Evolutionary conservation across 2,797 vertebrate species (phyloP), one percentile per base, ranked within the genome.

Genomic region (Avahi laniger): DNA sequence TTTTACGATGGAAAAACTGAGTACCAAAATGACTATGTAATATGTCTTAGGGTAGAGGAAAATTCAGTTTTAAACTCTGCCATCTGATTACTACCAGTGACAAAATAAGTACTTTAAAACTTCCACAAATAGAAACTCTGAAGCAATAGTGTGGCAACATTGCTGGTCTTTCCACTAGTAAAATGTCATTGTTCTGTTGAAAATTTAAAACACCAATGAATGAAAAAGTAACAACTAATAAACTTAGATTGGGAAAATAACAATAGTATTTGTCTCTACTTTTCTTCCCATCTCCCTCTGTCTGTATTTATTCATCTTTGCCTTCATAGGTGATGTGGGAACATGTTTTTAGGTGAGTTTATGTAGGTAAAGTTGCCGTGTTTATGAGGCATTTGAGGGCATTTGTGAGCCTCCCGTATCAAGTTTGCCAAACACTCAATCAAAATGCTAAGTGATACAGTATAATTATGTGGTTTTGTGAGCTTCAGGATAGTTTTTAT

Each of bases 391-490:
- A n/a, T 82, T 91, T 59, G 30, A 69, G 28, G 72, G 33, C 14
- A 85, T 81, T 90, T 86, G 54, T 80, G 78, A 59, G 65, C 61
- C 46, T 93, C 78, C 14, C 14, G 33, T 88, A 54, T 92, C 33
- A 7, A 46, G 24, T 95, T 97, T 95, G 89, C 59, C 61, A 91
- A 95, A 89, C 18, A 54, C n/a, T 81, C 70, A 70, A 43, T 93
- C 96, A 94, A 93, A 97, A 93, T 89, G 94, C 93, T 89, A 95
- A 97, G 63, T 57, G 88, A 81, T 83, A 57, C 87, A 35, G 28
- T 57, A 22, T 61, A 78, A 92, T 92, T 73, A 76, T 12, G 69
- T 69, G 81, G 50, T 92, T 96, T 91, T 93, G 75, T 93, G 83
- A 97, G 89, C 67, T 96, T 87, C 11, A 13, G 72, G 79, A 75